Percentiles rank a stretch among this genome's conserved stretches.
phyloP scores from a whole-genome alignment of 2,888 invertebrate genomes.

The Adelphocoris suturalis region DNA sequence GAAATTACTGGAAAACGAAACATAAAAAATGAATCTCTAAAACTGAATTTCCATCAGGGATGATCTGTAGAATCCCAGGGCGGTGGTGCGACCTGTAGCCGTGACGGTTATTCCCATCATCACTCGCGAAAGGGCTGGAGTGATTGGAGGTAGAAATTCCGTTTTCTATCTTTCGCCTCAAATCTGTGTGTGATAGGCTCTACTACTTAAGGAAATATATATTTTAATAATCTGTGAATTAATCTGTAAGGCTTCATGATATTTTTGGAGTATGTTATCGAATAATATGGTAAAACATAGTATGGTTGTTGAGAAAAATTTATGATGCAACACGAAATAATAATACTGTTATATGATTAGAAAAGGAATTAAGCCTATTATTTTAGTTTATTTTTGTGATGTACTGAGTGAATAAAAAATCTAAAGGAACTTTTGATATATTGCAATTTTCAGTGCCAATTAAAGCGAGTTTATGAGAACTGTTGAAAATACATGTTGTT shows the following conservation, averaged over 20 bases:
- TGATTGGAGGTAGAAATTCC: conserved; percentile 42
- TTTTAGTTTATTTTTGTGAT: conserved; percentile 55
- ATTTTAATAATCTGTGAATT: conserved; percentile 64
- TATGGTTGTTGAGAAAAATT: conserved; percentile 51
- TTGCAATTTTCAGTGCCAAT: conserved; percentile 60
- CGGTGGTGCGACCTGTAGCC: too few relatives aligned
- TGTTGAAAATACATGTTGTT: background rate
- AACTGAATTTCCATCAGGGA: too few relatives aligned
- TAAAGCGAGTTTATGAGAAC: conserved; percentile 43
- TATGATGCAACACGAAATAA: conserved; percentile 57
- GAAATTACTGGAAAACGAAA: too few relatives aligned
- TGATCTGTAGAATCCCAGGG: too few relatives aligned
- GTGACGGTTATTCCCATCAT: background rate
- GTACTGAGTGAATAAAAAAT: conserved; percentile 27
- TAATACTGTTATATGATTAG: conserved; percentile 53
- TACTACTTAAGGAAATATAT: conserved; percentile 64
- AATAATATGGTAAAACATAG: conserved; percentile 21
- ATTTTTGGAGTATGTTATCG: conserved; percentile 60
- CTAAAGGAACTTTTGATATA: conserved; percentile 58
- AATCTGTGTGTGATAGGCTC: conserved; percentile 62
- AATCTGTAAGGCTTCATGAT: conserved; percentile 36
- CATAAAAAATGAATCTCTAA: too few relatives aligned
- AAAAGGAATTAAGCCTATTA: conserved; percentile 41
- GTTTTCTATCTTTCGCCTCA: conserved; percentile 66
- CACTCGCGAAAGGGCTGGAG: background rate